Evolutionary conservation across 2,797 vertebrate species (phyloP).

Genomic region (Gymnoscopelus microlampas): DNA sequence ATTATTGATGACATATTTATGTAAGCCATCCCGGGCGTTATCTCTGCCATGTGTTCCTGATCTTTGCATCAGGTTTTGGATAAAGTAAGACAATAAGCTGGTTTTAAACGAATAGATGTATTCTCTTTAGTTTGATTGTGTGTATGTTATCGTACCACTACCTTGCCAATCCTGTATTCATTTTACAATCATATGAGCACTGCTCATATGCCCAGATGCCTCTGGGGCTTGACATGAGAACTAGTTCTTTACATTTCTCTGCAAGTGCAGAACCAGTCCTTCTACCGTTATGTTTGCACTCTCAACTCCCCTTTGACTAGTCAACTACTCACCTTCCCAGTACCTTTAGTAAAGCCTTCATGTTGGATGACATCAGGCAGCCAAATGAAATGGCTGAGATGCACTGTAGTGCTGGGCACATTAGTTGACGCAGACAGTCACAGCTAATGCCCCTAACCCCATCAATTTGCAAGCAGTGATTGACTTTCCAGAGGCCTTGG

Average conservation of each 20-base stretch:
- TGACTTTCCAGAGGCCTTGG: constrained; percentile 65
- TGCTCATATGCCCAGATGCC: not conserved
- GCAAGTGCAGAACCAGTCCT: constrained; percentile 22
- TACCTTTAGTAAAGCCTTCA: not conserved
- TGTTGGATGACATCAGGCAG: constrained; percentile 31
- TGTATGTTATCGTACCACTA: constrained; percentile 1
- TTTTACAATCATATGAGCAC: constrained; percentile 22
- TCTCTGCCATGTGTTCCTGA: not conserved
- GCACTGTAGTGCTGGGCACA: constrained; percentile 21
- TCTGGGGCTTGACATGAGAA: constrained; percentile 20
- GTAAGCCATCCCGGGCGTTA: no score
- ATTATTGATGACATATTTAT: no score
- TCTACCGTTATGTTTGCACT: not conserved
- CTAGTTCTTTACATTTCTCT: constrained; percentile 35
- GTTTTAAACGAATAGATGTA: not conserved
- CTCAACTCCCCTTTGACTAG: constrained; percentile 6
- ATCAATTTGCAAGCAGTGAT: constrained; percentile 62
- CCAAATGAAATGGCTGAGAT: constrained; percentile 37
- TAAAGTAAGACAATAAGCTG: no score
- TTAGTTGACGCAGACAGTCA: constrained; percentile 44
- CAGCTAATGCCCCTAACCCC: constrained; percentile 62
- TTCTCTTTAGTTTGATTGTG: not conserved
- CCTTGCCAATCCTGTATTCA: constrained; percentile 15
- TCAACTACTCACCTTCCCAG: constrained; percentile 32
- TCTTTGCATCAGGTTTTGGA: no score